Base-by-base conservation (phyloP, 2,113 vertebrate species). In the Clupea harengus region DNA sequence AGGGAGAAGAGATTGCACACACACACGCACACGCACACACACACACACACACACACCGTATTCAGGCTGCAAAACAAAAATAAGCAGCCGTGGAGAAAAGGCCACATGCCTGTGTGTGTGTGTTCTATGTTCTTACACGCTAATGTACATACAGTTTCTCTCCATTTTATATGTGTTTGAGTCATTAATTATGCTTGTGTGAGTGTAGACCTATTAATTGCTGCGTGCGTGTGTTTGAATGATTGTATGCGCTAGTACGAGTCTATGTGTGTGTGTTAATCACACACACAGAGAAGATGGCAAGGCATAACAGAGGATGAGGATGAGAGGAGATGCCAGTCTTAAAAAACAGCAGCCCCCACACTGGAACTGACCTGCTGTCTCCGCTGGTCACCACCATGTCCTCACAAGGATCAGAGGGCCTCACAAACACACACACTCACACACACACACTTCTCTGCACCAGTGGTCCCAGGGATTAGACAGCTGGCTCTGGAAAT, bases 351-450 rank as follows among this genome's bases (percentile, higher is more conserved):
- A 83, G 49, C 49, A 82, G 32, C 84, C 45, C 32, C 4, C 18
- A 20, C 54, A 60, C 54, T 22, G 20, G 20, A 92, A 92, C 92
- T 91, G 83, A 90, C 89, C 90, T 85, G 87, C 86, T 85, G 91
- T 90, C 91, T 90, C 86, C 82, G 83, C 86, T 86, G 86, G 88
- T 84, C 86, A 91, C 82, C 92, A 91, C 88, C 89, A 84, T 89
- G 89, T 85, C 88, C 91, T 93, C 91, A 93, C 90, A 93, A 91
- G 89, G 91, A 92, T 93, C 64, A 72, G n/a, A 72, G n/a, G 28
- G n/a, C n/a, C 64, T 3, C 25, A 72, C 64, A 72, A 9, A 13
- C 25, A 72, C 25, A 72, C 64, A 72, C 60, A 25, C 60, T n/a
- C 60, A 64, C 60, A n/a, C 60, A 67, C 60, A 67, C 60, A 67